These are phyloP conservation scores for Brachionus plicatilis DNA, from an alignment of 1,140 invertebrate species.

Conservation along the genomic window DNA sequence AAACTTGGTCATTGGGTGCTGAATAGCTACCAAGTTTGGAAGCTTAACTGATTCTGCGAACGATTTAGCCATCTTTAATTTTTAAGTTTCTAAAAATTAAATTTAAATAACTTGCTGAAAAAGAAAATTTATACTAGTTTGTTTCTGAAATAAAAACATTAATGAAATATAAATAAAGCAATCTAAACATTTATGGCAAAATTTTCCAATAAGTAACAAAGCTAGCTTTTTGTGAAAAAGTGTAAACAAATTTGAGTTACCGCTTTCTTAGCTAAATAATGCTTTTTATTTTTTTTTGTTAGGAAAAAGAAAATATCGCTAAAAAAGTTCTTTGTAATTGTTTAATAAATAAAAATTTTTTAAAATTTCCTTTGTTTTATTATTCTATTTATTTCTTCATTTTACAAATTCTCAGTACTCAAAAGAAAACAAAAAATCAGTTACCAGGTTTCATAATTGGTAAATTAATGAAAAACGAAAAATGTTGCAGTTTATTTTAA, in stretches of 20 bases:
- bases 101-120: neutral
- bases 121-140: neutral
- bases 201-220: neutral
- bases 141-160: neutral
- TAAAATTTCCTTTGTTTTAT: neutral
- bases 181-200: neutral
- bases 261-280: neutral
- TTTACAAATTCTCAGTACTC: neutral
- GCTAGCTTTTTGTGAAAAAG: neutral
- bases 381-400: neutral
- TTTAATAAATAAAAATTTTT: neutral
- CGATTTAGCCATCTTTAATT: slow-evolving; percentile 2
- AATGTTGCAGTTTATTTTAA: neutral
- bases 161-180: neutral
- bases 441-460: slow-evolving; percentile 41
- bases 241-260: neutral
- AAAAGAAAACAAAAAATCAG: neutral
- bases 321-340: neutral
- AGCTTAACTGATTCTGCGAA: slow-evolving; percentile 28
- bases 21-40: slow-evolving; percentile 14
- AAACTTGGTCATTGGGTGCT: neutral
- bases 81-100: neutral
- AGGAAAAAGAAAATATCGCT: neutral
- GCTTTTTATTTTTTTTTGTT: neutral
- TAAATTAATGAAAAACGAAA: neutral